phyloP scores from a whole-genome alignment of 2,797 vertebrate genomes.

The Gymnoscopelus microlampas region DNA sequence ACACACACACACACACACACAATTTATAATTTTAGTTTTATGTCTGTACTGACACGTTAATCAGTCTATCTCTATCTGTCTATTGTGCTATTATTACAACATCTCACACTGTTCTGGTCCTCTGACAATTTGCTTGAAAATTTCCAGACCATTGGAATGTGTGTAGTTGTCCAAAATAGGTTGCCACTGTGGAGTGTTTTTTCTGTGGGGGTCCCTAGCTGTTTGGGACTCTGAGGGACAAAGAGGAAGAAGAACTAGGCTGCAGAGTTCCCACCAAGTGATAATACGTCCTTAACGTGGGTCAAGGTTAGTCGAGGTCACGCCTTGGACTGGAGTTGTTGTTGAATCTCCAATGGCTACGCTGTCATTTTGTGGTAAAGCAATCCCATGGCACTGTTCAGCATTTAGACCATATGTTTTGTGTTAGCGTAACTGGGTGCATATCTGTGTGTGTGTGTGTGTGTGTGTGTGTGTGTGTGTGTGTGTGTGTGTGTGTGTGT shows the following conservation, averaged over 20 bases:
- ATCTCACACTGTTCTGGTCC: conserved; percentile 29
- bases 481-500: conserved; percentile 16
- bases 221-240: conserved; percentile 63
- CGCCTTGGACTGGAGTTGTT: conserved; percentile 39
- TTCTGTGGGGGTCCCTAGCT: conserved; percentile 62
- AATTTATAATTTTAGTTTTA: neutral
- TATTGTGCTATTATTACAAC: neutral
- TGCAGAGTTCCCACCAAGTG: conserved; percentile 76
- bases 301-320: conserved; percentile 61
- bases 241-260: conserved; percentile 74
- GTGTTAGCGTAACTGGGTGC: conserved; percentile 29
- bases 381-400: conserved; percentile 38
- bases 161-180: conserved; percentile 37
- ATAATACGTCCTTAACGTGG: conserved; percentile 53
- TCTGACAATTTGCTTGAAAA: conserved; percentile 38
- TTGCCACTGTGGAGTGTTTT: conserved; percentile 61
- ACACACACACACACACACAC: too few relatives aligned
- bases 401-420: conserved; percentile 59
- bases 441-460: neutral
- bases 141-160: conserved; percentile 67
- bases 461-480: conserved; percentile 3
- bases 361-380: conserved; percentile 31
- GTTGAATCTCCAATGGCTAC: conserved; percentile 48
- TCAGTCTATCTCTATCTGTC: too few relatives aligned
- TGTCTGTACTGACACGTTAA: too few relatives aligned